phyloP scores from a whole-genome alignment of 1,140 invertebrate genomes.

The Nasonia longicornis region DNA sequence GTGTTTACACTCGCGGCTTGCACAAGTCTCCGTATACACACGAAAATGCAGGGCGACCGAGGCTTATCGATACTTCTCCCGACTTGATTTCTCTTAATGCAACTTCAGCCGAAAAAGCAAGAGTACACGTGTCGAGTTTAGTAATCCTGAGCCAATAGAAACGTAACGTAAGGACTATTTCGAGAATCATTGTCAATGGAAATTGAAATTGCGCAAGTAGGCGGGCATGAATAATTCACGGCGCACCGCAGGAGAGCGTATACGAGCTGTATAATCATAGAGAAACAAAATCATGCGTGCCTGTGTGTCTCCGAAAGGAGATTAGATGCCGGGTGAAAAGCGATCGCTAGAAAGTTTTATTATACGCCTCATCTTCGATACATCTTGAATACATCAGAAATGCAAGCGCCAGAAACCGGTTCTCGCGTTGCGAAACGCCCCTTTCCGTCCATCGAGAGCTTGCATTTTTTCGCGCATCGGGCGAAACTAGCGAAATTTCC shows the following conservation, averaged over 20 bases:
- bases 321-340: slow-evolving; percentile 6
- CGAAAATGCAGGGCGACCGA: too few relatives aligned
- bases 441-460: too few relatives aligned
- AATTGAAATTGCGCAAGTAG: slow-evolving; percentile 19
- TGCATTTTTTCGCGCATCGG: too few relatives aligned
- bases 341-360: slow-evolving; percentile 24
- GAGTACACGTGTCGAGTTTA: background rate
- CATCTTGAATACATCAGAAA: too few relatives aligned
- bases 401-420: background rate
- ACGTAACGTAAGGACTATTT: background rate
- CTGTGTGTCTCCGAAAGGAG: background rate
- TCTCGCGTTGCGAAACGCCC: slow-evolving; percentile 1
- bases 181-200: slow-evolving; percentile 20
- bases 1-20: background rate
- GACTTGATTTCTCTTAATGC: background rate
- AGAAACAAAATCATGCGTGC: slow-evolving; percentile 4
- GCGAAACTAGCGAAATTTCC: too few relatives aligned
- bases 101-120: background rate
- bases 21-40: background rate
- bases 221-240: slow-evolving; percentile 23
- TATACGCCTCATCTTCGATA: slow-evolving; percentile 14
- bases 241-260: background rate
- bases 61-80: too few relatives aligned
- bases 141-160: background rate
- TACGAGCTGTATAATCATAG: background rate